Evolutionary conservation across 2,888 invertebrate species (phyloP), one percentile per base, ranked within the genome.

Genomic region (Pasiphila rectangulata): DNA sequence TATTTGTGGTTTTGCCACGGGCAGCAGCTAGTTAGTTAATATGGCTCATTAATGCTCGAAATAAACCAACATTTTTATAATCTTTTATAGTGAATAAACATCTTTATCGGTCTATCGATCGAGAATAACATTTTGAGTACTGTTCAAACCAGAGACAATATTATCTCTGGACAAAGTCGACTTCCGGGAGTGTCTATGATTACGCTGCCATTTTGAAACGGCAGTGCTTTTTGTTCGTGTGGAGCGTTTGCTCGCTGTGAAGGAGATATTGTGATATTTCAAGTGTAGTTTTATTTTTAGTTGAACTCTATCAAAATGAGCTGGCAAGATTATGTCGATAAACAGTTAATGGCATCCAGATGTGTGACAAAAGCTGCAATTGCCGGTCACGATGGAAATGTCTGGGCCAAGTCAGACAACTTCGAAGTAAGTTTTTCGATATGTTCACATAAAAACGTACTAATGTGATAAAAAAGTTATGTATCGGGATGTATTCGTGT

Each of bases 251-350:
- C 86, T 86, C 86, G 88, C 83, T 83, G 83, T 82, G 83, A 74
- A 75, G 79, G 79, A 77, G 75, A 76, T 67, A 80, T 81, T 79
- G 84, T 85, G 83, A 76, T 83, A 84, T 80, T 48, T 75, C 75
- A 82, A 86, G 86, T 84, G 83, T 86, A 85, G 88, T 87, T 86
- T 83, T 83, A 85, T 81, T 82, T 74, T 83, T 79, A 83, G 82
- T 82, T 76, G 85, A 87, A 87, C 86, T 84, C 70, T 75, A 70
- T 85, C 90, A 93, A 90, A 90, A 96, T 96, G 96, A 96, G 96
- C 94, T 97, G 97, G 97, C 96, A 97, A 94, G 96, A 96, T 94
- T 97, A 97, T 92, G 95, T 97, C 90, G 96, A 96, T 92, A 96
- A 96, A 93, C 97, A 97, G 92, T 94, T 97, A 91, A 92, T 97